Base-by-base conservation (phyloP, 2,888 invertebrate species). In the Cetonia aurata region DNA sequence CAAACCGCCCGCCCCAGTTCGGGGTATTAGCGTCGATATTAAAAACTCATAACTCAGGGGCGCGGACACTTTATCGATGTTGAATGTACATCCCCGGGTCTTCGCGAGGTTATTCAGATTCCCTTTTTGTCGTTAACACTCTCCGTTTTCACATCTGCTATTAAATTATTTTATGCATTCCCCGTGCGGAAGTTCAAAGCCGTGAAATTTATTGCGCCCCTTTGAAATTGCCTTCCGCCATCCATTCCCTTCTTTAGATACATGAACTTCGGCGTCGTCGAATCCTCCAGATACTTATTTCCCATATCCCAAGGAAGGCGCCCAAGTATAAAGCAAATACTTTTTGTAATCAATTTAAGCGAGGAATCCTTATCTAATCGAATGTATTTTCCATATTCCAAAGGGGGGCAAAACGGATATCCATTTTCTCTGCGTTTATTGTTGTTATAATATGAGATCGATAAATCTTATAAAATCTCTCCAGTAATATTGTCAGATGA, bases 1-100 rank as follows among this genome's bases (percentile, higher is more conserved):
- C 31, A 53, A 53, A 8, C 13, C 53, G 25, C 31, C n/a, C 10
- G 33, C 53, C 41, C 15, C 15, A 10, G 41, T 37, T 31, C 73
- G 71, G 74, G 75, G 76, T 79, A 80, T 79, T 79, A 79, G 78
- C 77, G 72, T 73, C 75, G 78, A 80, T 81, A 81, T 80, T 80
- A 81, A 81, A 81, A 80, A 77, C 80, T 78, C 81, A 80, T 81
- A 80, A 81, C 77, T 81, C 79, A 81, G 72, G 72, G 69, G 69
- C 25, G 25, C 71, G 76, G 79, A 80, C 80, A 79, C 78, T 79
- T 80, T 80, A 80, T 79, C 80, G 75, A 74, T 74, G 75, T 73
- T 73, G 75, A 75, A 74, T 74, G 74, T 74, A 71, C 72, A 67
- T 67, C 46, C 56, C 46, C 67, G 31, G 17, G 13, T 52, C 53